Conservation (phyloP, 64 coral and sea anemone species). For the Hydrozoanthus tunicans region DNA sequence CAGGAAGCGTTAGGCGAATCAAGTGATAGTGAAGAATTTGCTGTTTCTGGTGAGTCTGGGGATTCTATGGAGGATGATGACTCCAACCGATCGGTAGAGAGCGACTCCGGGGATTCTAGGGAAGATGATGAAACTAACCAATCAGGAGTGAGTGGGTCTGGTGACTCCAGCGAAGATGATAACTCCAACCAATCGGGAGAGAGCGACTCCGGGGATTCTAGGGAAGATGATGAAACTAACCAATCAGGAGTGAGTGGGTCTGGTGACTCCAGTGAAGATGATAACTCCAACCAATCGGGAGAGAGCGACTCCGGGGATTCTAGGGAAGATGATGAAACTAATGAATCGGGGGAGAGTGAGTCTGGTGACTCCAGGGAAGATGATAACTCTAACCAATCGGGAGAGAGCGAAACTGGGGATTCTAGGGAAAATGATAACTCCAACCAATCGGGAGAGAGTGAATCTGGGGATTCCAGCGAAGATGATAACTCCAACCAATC, state of each 20-base stretch:
- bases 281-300: background rate
- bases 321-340: background rate
- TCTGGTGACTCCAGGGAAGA: constrained; percentile 28
- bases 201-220: constrained; percentile 21
- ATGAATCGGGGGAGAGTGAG: background rate
- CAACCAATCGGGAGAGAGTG: background rate
- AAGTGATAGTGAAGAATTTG: background rate
- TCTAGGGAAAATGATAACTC: background rate
- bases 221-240: background rate
- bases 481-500: background rate
- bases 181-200: background rate
- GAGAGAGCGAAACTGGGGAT: too few species aligned
- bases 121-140: constrained; percentile 16
- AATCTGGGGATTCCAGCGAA: constrained; percentile 31
- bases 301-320: constrained; percentile 25
- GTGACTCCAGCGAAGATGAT: constrained; percentile 2
- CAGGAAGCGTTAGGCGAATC: background rate
- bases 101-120: background rate
- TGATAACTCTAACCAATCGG: background rate
- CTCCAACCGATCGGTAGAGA: constrained; percentile 27
- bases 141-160: constrained; percentile 6
- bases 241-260: constrained; percentile 8
- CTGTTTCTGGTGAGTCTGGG: constrained; percentile 40
- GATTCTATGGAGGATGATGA: constrained; percentile 15
- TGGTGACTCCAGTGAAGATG: constrained; percentile 6